Base-by-base conservation (phyloP, 2,888 invertebrate genomes). In the Spatulosminthurus flaviceps region DNA sequence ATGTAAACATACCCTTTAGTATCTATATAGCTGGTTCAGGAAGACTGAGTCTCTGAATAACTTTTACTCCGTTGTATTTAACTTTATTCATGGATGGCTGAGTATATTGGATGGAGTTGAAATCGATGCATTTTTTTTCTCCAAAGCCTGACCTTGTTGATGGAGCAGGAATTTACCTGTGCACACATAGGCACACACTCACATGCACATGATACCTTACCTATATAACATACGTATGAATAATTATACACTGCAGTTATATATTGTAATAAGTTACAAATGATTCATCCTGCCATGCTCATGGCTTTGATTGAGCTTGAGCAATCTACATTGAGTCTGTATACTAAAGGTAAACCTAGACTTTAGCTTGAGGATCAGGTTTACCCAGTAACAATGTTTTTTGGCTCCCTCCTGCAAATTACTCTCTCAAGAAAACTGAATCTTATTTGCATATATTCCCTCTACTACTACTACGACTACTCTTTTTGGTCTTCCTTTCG, bases 91-190 rank as follows among this genome's bases (percentile, higher is more conserved):
- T 74, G 74, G 74, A 74, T 74, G 61, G 41, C 29, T 72, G 72
- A 26, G n/a, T 64, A 64, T 60, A 73, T 74, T 74, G 61, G 74
- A 64, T 74, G 74, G n/a, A 74, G 11, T 21, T 70, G 67, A 67
- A 67, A 28, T 28, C 28, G 67, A 67, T 67, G 67, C 19, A 67
- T 1, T 16, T 16, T 67, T 67, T 67, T 26, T 67, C 28, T 26
- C 28, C 22, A 70, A 29, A 70, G 70, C 21, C 70, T 51, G 70
- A 41, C 70, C 70, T 70, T 70, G 70, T 70, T 70, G 70, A 64
- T 4, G 51, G 60, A 26, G 28, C 29, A 69, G 34, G 34, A 69
- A 69, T 69, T 34, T 69, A 19, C 29, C 21, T 26, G 19, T 69
- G 26, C 13, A 69, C 29, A 34, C 22, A 67, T 67, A 13, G n/a